These are phyloP conservation scores for Tichodroma muraria DNA, from an alignment of 2,113 vertebrate genomes.

Conservation along the genomic window DNA sequence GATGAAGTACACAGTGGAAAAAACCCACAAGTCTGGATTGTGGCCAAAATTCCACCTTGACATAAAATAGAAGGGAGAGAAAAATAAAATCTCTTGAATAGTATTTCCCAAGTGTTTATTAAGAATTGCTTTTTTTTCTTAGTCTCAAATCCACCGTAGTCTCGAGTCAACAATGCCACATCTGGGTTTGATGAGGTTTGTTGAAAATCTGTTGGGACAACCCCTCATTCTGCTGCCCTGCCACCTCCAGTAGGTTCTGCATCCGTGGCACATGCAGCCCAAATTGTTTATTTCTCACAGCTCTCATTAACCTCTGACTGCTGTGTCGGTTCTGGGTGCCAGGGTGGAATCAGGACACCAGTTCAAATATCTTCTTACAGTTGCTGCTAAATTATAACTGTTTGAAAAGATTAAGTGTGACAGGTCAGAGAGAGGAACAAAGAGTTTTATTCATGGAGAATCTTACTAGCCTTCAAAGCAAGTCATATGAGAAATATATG, in stretches of 20 bases:
- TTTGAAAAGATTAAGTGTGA: background rate
- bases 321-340: background rate
- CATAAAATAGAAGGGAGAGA: background rate
- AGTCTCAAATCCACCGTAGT: background rate
- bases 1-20: background rate
- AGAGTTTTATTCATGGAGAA: constrained; percentile 23
- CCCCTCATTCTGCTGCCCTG: background rate
- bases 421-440: constrained; percentile 10
- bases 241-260: background rate
- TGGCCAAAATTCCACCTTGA: background rate
- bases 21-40: background rate
- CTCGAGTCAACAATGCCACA: background rate
- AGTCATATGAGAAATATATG: constrained; percentile 18
- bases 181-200: background rate
- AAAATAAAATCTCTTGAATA: background rate
- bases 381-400: background rate
- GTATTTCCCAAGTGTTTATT: background rate
- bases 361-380: background rate
- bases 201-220: background rate
- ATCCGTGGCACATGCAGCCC: rapidly evolving
- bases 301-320: background rate
- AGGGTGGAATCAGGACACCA: background rate
- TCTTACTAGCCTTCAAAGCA: background rate
- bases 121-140: background rate
- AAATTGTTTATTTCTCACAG: background rate